Percentiles rank a stretch among this genome's conserved stretches.
These are phyloP conservation scores for Lasioglossum albipes DNA, from an alignment of 1,140 invertebrate genomes.

Conservation along the genomic window DNA sequence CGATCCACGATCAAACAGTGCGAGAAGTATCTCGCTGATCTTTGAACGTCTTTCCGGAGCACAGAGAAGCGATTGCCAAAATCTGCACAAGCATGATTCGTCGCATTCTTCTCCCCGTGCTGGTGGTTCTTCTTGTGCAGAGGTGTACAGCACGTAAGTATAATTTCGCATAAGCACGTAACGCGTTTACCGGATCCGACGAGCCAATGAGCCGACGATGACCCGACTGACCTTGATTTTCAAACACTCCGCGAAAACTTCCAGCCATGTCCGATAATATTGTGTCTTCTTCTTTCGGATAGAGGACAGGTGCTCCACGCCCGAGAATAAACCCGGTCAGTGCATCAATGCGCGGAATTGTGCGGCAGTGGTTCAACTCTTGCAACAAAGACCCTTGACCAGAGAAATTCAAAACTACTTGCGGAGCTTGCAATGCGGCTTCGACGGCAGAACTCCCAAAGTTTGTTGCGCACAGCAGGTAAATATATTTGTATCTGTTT, in stretches of 20 bases:
- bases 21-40: too few relatives aligned
- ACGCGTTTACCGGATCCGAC: too few relatives aligned
- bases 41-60: not conserved
- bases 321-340: conserved; percentile 33
- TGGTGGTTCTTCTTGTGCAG: conserved; percentile 16
- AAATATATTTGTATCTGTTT: too few relatives aligned
- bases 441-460: conserved; percentile 78
- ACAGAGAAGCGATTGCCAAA: not conserved
- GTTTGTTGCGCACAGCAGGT: conserved; percentile 79
- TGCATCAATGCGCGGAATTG: conserved; percentile 72
- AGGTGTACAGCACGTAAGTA: conserved; percentile 42
- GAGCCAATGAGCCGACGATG: too few relatives aligned
- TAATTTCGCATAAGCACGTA: not conserved
- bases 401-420: conserved; percentile 68
- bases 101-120: not conserved
- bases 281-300: not conserved
- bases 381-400: conserved; percentile 72
- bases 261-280: too few relatives aligned
- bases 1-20: too few relatives aligned
- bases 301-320: conserved; percentile 64
- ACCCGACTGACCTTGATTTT: too few relatives aligned
- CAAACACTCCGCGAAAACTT: too few relatives aligned
- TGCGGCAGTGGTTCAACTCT: conserved; percentile 63
- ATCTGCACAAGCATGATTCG: conserved; percentile 16
- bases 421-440: conserved; percentile 79